phyloP scores from a whole-genome alignment of 2,113 vertebrate species.

The Sitta europaea region DNA sequence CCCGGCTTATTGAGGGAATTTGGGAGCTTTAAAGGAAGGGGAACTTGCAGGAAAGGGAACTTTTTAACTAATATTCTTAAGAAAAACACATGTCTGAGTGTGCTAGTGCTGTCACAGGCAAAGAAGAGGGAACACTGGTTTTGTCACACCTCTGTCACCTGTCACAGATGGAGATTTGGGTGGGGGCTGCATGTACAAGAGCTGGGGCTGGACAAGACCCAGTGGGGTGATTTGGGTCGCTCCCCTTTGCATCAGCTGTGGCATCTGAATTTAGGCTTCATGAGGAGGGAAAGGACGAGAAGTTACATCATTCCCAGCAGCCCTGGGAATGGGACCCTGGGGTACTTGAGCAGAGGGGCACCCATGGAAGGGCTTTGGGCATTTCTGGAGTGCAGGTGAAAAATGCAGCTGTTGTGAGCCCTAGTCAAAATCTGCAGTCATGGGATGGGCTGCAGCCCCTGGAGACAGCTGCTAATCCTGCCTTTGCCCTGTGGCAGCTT shows the following conservation, averaged over 20 bases:
- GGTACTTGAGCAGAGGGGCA: accelerated
- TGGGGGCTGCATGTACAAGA: not conserved
- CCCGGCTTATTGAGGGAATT: not conserved
- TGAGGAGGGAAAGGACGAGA: not conserved
- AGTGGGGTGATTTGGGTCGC: accelerated
- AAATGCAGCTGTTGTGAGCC: not conserved
- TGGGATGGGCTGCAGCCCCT: not conserved
- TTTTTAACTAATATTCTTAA: not conserved
- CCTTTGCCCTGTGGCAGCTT: not conserved
- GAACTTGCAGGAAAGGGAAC: not conserved
- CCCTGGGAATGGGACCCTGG: accelerated
- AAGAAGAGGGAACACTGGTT: not conserved
- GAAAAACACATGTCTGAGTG: accelerated
- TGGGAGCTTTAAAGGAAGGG: accelerated
- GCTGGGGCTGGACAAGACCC: not conserved
- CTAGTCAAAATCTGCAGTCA: accelerated
- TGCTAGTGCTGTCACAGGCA: conserved; percentile 11
- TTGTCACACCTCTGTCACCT: not conserved
- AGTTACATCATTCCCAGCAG: accelerated
- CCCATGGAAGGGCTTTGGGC: accelerated
- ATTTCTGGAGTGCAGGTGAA: not conserved
- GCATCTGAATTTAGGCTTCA: accelerated
- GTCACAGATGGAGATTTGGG: accelerated
- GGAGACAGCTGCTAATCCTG: not conserved
- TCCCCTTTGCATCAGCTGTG: not conserved